Evolutionary conservation across 1,140 invertebrate genomes (phyloP).

Genomic region (Homarus americanus): DNA sequence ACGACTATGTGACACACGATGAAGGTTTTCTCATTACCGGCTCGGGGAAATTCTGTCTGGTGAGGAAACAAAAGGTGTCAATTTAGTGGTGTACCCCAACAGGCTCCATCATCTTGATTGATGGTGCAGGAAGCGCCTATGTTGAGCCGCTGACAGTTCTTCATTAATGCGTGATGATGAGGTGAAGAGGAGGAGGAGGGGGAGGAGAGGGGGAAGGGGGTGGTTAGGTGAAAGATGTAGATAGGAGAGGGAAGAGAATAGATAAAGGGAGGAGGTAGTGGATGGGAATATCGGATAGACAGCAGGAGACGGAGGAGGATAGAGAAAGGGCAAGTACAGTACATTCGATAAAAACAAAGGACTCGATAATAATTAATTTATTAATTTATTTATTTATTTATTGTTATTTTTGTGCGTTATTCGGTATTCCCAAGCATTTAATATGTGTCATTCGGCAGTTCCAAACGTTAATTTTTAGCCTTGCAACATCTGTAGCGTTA

Average conservation of each 20-base stretch:
- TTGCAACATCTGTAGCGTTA: too few species aligned
- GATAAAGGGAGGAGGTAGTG: background rate
- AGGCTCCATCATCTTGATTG: constrained; percentile 6
- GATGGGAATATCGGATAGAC: background rate
- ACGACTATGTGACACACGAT: too few species aligned
- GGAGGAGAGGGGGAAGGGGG: background rate
- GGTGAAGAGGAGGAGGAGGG: background rate
- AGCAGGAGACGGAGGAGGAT: background rate
- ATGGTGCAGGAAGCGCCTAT: background rate
- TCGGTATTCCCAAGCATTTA: too few species aligned
- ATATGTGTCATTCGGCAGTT: too few species aligned
- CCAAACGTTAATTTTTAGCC: too few species aligned
- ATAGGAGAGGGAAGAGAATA: background rate
- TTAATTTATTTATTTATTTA: too few species aligned
- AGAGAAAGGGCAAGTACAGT: background rate
- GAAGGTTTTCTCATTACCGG: too few species aligned
- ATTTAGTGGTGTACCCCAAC: background rate
- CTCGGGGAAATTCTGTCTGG: too few species aligned
- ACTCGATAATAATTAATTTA: too few species aligned
- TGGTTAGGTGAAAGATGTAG: background rate
- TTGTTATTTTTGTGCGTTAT: too few species aligned
- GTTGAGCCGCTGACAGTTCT: constrained; percentile 12
- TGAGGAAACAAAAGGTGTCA: constrained; percentile 1
- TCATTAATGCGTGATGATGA: constrained; percentile 34
- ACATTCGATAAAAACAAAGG: too few species aligned